Base-by-base conservation (phyloP, 2,888 invertebrate species). In the Drosophila vallismaia region DNA sequence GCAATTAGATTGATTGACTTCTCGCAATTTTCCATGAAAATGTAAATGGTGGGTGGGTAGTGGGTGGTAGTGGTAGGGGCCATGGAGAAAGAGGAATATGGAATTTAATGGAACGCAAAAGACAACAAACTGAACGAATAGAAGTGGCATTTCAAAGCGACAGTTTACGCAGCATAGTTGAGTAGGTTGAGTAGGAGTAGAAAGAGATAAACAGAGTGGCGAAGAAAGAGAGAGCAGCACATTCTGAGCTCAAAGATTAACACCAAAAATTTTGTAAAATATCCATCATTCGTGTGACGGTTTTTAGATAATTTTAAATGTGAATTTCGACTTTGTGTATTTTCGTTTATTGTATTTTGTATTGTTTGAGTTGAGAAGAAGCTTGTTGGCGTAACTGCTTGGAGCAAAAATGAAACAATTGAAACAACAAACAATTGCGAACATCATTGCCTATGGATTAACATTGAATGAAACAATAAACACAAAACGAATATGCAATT, bases 381-480 rank as follows among this genome's bases (percentile, higher is more conserved):
- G 49, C 49, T 29, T 72, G 19, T 24, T 10, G 28, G 40, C 40
- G 40, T 42, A 24, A 44, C 10, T 26, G 51, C 46, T 46, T 26
- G 31, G 19, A 44, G 42, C 58, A 14, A 24, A 50, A 58, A 58
- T 50, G 45, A 54, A 72, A 53, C 19, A 19, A 19, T 19, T 51
- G 53, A 49, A 70, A 70, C 53, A 70, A 50, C 66, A 64, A 70
- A 70, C 72, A 64, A 63, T 60, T 55, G 53, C 55, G 56, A 75
- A 54, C 29, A 40, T 51, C 44, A 42, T 45, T 28, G 48, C 60
- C 54, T 59, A 81, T 73, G 55, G 46, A 29, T 54, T 56, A 40
- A 78, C 67, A 77, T 49, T 31, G 48, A 64, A 78, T 76, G 45
- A 62, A 78, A 79, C 56, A 46, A 52, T 62, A 69, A 81, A 69